phyloP scores from a whole-genome alignment of 2,113 vertebrate genomes.

The Chaetura pelagica region DNA sequence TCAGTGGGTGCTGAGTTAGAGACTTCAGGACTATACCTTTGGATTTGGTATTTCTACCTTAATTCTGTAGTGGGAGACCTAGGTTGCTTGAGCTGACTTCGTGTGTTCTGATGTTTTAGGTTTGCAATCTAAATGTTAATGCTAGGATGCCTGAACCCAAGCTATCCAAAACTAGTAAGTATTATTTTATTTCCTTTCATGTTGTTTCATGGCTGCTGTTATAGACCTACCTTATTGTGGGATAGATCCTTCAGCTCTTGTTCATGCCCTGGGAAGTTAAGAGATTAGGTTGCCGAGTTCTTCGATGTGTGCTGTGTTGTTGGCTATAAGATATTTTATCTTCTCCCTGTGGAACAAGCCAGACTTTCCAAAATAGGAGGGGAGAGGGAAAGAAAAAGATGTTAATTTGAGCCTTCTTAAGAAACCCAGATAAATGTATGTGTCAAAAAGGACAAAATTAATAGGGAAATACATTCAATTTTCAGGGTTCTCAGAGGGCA shows the following conservation, averaged over 20 bases:
- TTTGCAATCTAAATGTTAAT: not conserved
- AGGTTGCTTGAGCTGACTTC: not conserved
- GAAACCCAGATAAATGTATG: not conserved
- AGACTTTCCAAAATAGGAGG: not conserved
- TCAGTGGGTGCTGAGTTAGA: not conserved
- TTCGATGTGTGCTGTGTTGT: not conserved
- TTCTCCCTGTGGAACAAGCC: not conserved
- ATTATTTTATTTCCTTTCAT: not conserved
- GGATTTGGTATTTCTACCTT: not conserved
- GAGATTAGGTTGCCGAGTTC: not conserved
- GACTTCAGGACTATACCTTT: not conserved
- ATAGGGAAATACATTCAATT: not conserved
- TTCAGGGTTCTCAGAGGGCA: not conserved
- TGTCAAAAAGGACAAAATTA: slow-evolving; percentile 4
- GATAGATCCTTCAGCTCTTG: not conserved
- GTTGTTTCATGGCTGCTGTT: not conserved
- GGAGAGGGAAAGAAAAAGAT: not conserved
- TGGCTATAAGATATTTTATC: not conserved
- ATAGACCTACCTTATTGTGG: not conserved
- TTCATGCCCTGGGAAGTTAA: not conserved
- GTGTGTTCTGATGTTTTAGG: not conserved
- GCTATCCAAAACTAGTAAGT: not conserved
- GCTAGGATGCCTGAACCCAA: not conserved
- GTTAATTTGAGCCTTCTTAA: not conserved
- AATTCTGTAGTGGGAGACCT: not conserved